Evolutionary conservation across 1,140 invertebrate genomes (phyloP).

Genomic region (Agraylea sexmaculata): DNA sequence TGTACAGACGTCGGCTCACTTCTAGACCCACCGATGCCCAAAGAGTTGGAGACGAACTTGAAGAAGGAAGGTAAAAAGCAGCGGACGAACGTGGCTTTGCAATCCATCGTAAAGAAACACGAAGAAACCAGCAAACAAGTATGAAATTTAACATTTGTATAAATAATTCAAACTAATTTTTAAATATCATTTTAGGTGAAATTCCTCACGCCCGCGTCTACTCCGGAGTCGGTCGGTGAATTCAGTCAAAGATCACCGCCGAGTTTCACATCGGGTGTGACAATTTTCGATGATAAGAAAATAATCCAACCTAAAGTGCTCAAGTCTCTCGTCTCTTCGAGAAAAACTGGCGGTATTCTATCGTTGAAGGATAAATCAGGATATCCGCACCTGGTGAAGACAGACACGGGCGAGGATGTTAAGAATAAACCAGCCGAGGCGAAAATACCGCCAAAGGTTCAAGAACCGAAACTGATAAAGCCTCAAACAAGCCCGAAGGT

Average conservation of each 20-base stretch:
- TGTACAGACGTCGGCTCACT: slow-evolving; percentile 17
- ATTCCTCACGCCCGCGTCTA: slow-evolving; percentile 43
- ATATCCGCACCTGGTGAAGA: slow-evolving; percentile 37
- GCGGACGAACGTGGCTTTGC: slow-evolving; percentile 61
- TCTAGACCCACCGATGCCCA: slow-evolving; percentile 10
- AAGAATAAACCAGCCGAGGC: slow-evolving; percentile 25
- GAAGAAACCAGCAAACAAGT: slow-evolving; percentile 50
- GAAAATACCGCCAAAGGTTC: slow-evolving; percentile 29
- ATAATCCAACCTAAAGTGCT: slow-evolving; percentile 34
- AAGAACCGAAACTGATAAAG: slow-evolving; percentile 8
- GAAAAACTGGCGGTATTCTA: slow-evolving; percentile 38
- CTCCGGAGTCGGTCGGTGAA: slow-evolving; percentile 33
- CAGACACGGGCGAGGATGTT: slow-evolving; percentile 22
- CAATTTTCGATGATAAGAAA: slow-evolving; percentile 30
- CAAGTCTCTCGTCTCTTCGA: slow-evolving; percentile 32
- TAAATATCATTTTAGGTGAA: slow-evolving; percentile 40
- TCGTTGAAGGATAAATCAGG: slow-evolving; percentile 39
- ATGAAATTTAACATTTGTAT: slow-evolving; percentile 2
- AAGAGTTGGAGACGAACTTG: slow-evolving; percentile 22
- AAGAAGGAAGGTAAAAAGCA: slow-evolving; percentile 20
- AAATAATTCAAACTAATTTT: neutral
- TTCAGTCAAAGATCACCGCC: slow-evolving; percentile 17
- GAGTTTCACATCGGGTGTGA: slow-evolving; percentile 8
- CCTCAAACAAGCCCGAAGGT: slow-evolving; percentile 4
- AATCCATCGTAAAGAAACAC: slow-evolving; percentile 57